Base-by-base conservation (phyloP, 1,140 invertebrate genomes). In the Drosophila sproati region DNA sequence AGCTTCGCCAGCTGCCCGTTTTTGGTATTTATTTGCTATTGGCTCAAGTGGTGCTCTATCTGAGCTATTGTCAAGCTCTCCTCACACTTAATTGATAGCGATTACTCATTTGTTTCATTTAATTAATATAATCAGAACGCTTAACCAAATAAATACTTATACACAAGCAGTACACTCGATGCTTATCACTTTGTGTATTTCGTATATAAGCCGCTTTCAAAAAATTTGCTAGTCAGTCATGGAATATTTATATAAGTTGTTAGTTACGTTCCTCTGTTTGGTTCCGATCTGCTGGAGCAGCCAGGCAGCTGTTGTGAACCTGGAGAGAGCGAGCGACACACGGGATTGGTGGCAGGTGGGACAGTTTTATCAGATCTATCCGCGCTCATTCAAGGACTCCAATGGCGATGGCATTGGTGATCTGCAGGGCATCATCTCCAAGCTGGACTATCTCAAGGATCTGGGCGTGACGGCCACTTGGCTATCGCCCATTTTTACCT, bases 401-500 rank as follows among this genome's bases (percentile, higher is more conserved):
- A 91, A 96, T 85, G 95, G 94, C 6, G 95, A 96, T 88, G 96
- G 96, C 12, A 93, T 95, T 29, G 95, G 96, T 0, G 96, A 96
- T 47, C 31, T 93, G 48, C 73, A 80, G 78, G 93, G 94, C 51
- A 94, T 94, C 12, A 94, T 93, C 3, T 93, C 92, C n/a, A 94
- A 93, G 57, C 74, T 94, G 56, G 91, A 93, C 57, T 93, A 94
- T 75, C 75, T 94, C 4, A 93, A 94, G 77, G 94, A 94, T 56
- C 71, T 94, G n/a, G 94, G 94, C 3, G 87, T 95, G 3, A 93
- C 94, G 12, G 94, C 94, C 2, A 93, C 95, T 87, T 96, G 96
- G 95, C 78, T 97, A 0, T 96, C 95, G 12, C 95, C 96, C 4
- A 95, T 97, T 48, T 96, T 94, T 77, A 93, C 94, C 68, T 95